Percentiles rank a stretch among this genome's conserved stretches.
These are phyloP conservation scores for Leucophenga montana DNA, from an alignment of 2,888 invertebrate genomes.

Conservation along the genomic window DNA sequence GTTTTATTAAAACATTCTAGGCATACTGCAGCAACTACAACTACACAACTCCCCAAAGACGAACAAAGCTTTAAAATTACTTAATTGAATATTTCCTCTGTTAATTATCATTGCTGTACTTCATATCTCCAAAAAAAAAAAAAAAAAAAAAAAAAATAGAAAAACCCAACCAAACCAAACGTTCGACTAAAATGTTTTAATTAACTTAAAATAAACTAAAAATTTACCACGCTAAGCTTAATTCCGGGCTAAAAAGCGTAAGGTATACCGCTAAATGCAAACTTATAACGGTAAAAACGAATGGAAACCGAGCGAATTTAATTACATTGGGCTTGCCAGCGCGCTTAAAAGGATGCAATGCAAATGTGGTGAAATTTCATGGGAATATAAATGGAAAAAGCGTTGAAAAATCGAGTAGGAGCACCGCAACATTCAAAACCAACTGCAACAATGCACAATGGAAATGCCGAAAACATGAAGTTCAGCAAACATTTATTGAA, in stretches of 20 bases:
- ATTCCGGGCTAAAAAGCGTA: neutral
- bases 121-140: neutral
- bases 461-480: conserved; percentile 9
- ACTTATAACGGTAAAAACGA: conserved; percentile 17
- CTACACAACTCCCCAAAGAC: too few relatives aligned
- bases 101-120: too few relatives aligned
- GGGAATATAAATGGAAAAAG: neutral
- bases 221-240: neutral
- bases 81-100: too few relatives aligned
- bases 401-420: neutral
- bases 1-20: too few relatives aligned
- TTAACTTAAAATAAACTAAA: conserved; percentile 48
- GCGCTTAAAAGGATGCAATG: conserved; percentile 62
- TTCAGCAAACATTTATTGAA: conserved; percentile 11
- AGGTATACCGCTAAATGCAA: neutral
- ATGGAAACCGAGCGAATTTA: neutral
- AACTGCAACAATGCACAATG: neutral
- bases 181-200: conserved; percentile 56
- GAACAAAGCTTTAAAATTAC: too few relatives aligned
- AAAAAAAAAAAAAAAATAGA: neutral
- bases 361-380: conserved; percentile 8
- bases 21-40: too few relatives aligned
- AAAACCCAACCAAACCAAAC: neutral
- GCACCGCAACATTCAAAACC: neutral
- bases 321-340: conserved; percentile 37